Percentiles rank a stretch among this genome's conserved stretches.
Evolutionary conservation across 64 coral and sea anemone genomes (phyloP).

Genomic region (Stichodactyla helianthus): DNA sequence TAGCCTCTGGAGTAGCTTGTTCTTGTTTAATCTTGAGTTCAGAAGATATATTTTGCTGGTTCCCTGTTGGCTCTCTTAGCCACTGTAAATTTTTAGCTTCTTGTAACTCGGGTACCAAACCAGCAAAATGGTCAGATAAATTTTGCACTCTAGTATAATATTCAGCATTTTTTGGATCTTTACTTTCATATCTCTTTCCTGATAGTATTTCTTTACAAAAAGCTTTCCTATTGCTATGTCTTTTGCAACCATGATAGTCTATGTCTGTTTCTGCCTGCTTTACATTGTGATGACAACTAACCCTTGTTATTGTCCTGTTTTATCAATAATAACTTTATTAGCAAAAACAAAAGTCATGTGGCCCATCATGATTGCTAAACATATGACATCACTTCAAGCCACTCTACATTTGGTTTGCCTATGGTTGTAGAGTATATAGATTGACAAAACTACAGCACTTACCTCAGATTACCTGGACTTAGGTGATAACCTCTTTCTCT

Average conservation of each 20-base stretch:
- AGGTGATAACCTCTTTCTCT: conserved; percentile 41
- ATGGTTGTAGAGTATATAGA: too few species aligned
- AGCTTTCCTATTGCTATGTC: neutral
- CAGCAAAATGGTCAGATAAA: neutral
- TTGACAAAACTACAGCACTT: neutral
- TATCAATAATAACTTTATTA: neutral
- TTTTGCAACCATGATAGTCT: neutral
- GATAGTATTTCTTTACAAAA: neutral
- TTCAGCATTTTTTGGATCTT: neutral
- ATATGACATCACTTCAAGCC: too few species aligned
- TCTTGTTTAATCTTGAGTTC: neutral
- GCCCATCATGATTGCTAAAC: too few species aligned
- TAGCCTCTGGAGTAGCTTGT: neutral
- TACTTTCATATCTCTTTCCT: neutral
- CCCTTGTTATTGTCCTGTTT: neutral
- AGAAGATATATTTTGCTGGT: neutral
- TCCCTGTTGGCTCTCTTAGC: neutral
- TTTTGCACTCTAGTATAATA: neutral
- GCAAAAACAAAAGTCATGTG: neutral
- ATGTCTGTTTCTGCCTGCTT: conserved; percentile 4
- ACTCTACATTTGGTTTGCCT: too few species aligned
- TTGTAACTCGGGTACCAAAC: neutral
- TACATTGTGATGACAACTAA: neutral
- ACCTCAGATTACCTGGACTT: conserved; percentile 55
- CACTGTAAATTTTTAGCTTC: neutral